Base-by-base conservation (phyloP, 2,113 vertebrate species). In the Cyprinus carpio region DNA sequence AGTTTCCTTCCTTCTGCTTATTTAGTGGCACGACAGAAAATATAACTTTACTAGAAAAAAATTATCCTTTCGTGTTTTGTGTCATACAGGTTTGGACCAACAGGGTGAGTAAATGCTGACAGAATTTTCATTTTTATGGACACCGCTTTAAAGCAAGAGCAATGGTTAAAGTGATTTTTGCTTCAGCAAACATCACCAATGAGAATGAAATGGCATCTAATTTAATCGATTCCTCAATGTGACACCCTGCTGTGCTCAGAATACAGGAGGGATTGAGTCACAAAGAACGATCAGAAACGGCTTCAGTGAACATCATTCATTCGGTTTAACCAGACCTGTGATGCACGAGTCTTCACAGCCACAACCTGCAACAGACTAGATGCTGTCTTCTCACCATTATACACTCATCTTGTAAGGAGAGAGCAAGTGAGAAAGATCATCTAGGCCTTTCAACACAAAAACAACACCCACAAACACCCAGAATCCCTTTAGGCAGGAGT, bases 191-290 rank as follows among this genome's bases (percentile, higher is more conserved):
- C 31, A 37, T 71, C 31, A 37, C 67, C 23, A 71, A 37, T 20
- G 67, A 37, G 67, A 37, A 71, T 37, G 18, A 71, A 71, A 71
- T 20, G 8, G 37, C 7, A 71, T 71, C 29, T 23, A 37, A 71
- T 37, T 37, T 37, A 10, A 31, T 37, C 29, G 0, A 23, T 37
- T 37, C 16, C 20, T 71, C 10, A 71, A 23, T 37, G 3, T 71
- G 67, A 37, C 67, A 71, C 7, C 67, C 67, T 23, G 67, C 67
- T 37, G 67, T 11, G 67, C 67, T 71, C 29, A 71, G 67, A 37
- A 65, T 16, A 29, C 31, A 37, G 31, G 31, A 69, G 16, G 65
- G 16, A 20, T 29, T 10, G 77, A 85, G 77, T 81, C 84, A 75
- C 11, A 37, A 27, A 62, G 77, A 65, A 54, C 13, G 18, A 20